Evolutionary conservation across 2,797 vertebrate species (phyloP), one percentile per base, ranked within the genome.

Genomic region (Pelochelys cantorii): DNA sequence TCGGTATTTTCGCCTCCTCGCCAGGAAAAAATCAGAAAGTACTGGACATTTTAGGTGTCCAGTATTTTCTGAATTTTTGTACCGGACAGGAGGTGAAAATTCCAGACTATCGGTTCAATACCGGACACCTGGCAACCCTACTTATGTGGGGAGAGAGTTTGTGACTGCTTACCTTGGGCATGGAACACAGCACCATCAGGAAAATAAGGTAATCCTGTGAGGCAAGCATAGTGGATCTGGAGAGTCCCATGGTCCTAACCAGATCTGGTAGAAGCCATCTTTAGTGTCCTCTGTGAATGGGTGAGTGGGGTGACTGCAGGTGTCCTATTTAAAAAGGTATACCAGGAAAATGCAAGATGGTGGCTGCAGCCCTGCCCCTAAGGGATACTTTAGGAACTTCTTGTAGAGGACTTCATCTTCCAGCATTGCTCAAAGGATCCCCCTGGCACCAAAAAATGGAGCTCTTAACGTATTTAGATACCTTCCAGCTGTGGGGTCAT

Each of bases 131-230:
- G 42, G 42, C 42, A 48, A 48, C 42, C 42, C 42, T 48, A 48
- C 7, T 48, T 48, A 48, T 48, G 4, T 0, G 3, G 10, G 15
- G 78, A 31, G n/a, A 77, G 52, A 13, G 18, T 78, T 87, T 83
- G 2, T 4, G 75, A 84, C 75, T 37, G 37, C 60, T 57, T 80
- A 68, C 79, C 79, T 0, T 0, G 78, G 27, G 48, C 29, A 3
- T 31, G 81, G 57, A 53, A 48, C 0, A 0, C 0, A 0, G 2
- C 11, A 74, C 31, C 18, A 12, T 57, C 75, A 18, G 20, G 12
- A 77, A 42, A 79, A 15, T 1, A 29, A 23, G 1, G 29, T 79
- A 29, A 48, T 14, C 77, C 55, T 71, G 25, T 29, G 14, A 81
- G 71, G 53, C 52, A 89, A 23, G 2, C 20, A 91, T 65, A 4